Evolutionary conservation across 1,140 invertebrate species (phyloP).

Genomic region (Tribolium castaneum): DNA sequence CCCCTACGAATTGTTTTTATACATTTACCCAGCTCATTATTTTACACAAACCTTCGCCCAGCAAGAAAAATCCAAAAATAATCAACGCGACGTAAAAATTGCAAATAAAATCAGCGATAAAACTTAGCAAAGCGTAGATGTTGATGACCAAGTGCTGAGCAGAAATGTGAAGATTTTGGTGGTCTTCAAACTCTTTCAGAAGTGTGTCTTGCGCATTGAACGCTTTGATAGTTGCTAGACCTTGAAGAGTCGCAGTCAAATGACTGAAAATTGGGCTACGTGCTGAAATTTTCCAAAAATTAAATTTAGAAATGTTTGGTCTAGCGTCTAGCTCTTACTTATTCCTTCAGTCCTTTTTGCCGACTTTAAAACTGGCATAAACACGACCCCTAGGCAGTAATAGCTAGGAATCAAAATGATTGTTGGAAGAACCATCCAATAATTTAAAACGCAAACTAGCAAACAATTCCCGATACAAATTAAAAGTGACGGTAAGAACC

Average conservation of each 20-base stretch:
- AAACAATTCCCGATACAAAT: background rate
- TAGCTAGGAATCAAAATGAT: background rate
- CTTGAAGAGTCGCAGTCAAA: constrained; percentile 73
- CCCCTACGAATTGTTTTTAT: background rate
- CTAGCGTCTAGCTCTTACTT: constrained; percentile 60
- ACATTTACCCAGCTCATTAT: constrained; percentile 50
- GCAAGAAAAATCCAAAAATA: constrained; percentile 67
- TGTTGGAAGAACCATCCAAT: background rate
- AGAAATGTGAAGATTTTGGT: constrained; percentile 78
- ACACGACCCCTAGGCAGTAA: background rate
- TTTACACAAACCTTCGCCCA: constrained; percentile 52
- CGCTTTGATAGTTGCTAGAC: constrained; percentile 87
- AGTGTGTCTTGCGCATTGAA: constrained; percentile 82
- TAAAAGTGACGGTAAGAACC: constrained; percentile 55
- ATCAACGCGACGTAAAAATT: constrained; percentile 71
- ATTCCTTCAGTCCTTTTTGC: background rate
- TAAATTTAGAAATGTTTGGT: background rate
- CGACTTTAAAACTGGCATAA: background rate
- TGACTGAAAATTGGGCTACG: constrained; percentile 76
- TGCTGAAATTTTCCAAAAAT: constrained; percentile 25
- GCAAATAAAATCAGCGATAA: constrained; percentile 75
- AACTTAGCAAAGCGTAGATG: constrained; percentile 69
- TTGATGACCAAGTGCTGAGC: constrained; percentile 74
- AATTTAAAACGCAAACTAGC: background rate
- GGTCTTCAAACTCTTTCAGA: constrained; percentile 81